These are phyloP conservation scores for Sebastes vulpes DNA, from an alignment of 2,797 vertebrate genomes.

Conservation along the genomic window DNA sequence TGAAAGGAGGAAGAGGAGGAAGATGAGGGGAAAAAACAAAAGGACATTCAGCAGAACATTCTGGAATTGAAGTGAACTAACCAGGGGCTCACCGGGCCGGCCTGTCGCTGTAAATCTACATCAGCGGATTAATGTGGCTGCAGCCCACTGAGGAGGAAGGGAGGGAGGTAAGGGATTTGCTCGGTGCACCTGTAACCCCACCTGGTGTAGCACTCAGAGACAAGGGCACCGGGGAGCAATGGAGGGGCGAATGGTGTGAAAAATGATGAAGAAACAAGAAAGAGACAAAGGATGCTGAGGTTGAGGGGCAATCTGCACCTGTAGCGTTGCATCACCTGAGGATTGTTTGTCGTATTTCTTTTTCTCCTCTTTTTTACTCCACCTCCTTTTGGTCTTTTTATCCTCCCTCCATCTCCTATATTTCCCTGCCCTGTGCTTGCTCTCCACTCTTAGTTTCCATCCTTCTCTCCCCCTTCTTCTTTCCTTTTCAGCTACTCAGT, in stretches of 20 bases:
- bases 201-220: slow-evolving; percentile 42
- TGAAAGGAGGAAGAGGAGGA: neutral
- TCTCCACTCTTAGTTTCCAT: neutral
- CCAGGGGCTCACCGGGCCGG: slow-evolving; percentile 37
- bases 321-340: slow-evolving; percentile 29
- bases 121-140: slow-evolving; percentile 58
- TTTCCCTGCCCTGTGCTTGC: neutral
- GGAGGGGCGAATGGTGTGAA: slow-evolving; percentile 4
- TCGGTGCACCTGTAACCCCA: slow-evolving; percentile 62
- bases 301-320: slow-evolving; percentile 19
- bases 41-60: slow-evolving; percentile 60
- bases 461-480: neutral
- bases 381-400: neutral
- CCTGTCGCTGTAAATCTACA: slow-evolving; percentile 62
- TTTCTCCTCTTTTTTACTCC: neutral
- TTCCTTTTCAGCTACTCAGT: slow-evolving; percentile 18
- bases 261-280: neutral
- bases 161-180: slow-evolving; percentile 18
- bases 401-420: neutral
- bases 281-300: neutral
- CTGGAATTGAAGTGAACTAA: slow-evolving; percentile 49
- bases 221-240: slow-evolving; percentile 22
- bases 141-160: slow-evolving; percentile 11
- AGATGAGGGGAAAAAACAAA: slow-evolving; percentile 15
- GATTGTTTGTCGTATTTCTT: neutral